phyloP scores from a whole-genome alignment of 2,797 vertebrate species.

The Carcharodon carcharias region DNA sequence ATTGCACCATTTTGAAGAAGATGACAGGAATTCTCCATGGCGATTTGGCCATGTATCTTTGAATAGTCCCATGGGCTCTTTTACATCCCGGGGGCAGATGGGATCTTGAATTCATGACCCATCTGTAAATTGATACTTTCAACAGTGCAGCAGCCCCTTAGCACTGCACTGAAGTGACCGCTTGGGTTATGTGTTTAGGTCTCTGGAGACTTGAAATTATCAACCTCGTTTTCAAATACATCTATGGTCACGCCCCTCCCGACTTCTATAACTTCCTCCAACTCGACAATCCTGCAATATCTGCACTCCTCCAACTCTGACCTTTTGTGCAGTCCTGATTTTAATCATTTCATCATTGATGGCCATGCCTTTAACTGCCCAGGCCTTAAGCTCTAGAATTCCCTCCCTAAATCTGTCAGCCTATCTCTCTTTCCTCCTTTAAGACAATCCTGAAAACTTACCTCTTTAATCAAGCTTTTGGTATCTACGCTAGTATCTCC shows the following conservation, averaged over 20 bases:
- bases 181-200: not conserved
- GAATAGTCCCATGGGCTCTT: not conserved
- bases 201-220: not conserved
- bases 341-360: not conserved
- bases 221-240: not conserved
- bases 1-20: not conserved
- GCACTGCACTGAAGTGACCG: not conserved
- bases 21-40: not conserved
- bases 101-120: not conserved
- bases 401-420: not conserved
- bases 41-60: not conserved
- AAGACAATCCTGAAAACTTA: not conserved
- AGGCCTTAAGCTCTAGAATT: not conserved
- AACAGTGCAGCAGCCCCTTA: not conserved
- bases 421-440: not conserved
- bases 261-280: not conserved
- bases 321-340: not conserved
- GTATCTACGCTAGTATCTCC: not conserved
- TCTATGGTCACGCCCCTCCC: not conserved
- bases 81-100: not conserved
- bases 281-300: not conserved
- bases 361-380: not conserved
- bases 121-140: not conserved
- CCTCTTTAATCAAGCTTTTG: not conserved
- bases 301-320: not conserved